Evolutionary conservation across 2,797 vertebrate genomes (phyloP), one percentile per base, ranked within the genome.

Genomic region (Falco columbarius): DNA sequence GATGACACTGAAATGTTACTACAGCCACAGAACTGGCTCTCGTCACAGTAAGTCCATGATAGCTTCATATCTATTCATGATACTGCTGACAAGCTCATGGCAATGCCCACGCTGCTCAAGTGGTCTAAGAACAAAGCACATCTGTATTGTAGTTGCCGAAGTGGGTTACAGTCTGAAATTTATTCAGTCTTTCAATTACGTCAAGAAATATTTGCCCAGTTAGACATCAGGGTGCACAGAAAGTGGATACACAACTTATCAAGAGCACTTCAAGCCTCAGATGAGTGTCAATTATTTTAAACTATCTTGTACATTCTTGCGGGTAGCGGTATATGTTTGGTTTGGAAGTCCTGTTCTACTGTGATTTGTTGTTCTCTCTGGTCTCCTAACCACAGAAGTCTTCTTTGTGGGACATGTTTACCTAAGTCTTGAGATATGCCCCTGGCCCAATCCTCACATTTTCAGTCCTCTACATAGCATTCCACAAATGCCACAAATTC

Each of bases 31-130:
- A 49, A 62, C 40, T 22, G 52, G 26, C 16, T 34, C 47, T 36
- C 7, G 23, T 46, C 34, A 19, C 5, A 5, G 14, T 6, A 49
- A 63, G 34, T 17, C 40, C 30, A 27, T 3, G 10, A 18, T 10
- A 52, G 9, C 52, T 73, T 38, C 30, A 4, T 1, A 21, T 66
- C 1, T 4, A 1, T 14, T 62, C 21, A 19, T 5, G 4, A 16
- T 14, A 19, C 34, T 30, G 10, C 6, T 51, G 67, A 23, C 34
- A 68, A 82, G 38, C 6, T 15, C 30, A 0, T 2, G 12, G 56
- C 4, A 8, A 51, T 30, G 32, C 8, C 34, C 26, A 19, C 1
- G 5, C 73, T 58, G 42, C 29, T 29, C 44, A 38, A 70, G 23
- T 6, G 26, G 5, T 23, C 46, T 2, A 7, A 80, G 63, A 90